Base-by-base conservation (phyloP, 23 tunicate species). In the Corella eumyota region DNA sequence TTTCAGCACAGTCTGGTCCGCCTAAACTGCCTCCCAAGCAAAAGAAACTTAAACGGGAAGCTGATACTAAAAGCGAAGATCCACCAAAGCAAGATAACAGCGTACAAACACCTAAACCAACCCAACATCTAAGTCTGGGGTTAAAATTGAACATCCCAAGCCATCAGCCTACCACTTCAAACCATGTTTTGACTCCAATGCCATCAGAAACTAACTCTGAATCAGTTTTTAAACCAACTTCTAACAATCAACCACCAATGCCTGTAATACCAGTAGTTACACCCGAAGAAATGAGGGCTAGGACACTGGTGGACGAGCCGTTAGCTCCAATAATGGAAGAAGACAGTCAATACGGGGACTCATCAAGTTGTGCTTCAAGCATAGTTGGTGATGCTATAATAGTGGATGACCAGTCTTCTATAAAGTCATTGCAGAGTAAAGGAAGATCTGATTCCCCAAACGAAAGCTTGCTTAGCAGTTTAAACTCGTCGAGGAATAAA, bases 281-380 rank as follows among this genome's bases (percentile, higher is more conserved):
- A n/a, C 67, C 7, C 67, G 88, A 77, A 36, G 69, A 68, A 38
- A 48, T 69, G 20, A 46, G 96, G 32, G 71, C 88, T 2, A 52
- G 81, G 33, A 67, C 77, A 26, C 59, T 88, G 4, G 88, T 88
- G 0, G 96, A 88, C 36, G 96, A 88, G 40, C 96, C 96, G 32
- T 46, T 88, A 2, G 87, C 96, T 45, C 96, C 96, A 5, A 88
- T 88, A 24, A 60, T 78, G 15, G 96, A 88, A 62, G 96, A 88
- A 61, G 96, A 79, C 58, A 77, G 79, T 54, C 60, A 69, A 4
- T 70, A 46, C 49, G 77, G 75, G 4, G 75, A 66, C 27, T 88
- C 96, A 5, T 77, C 96, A 5, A 52, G 76, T 3, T 64, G 72
- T 27, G 77, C 70, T 31, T 71, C 76, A 4, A 58, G 74, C 15